A percentile compares a stretch with the other conserved stretches of the same genome.
Evolutionary conservation across 2,113 vertebrate genomes (phyloP).

Genomic region (Connochaetes taurinus): DNA sequence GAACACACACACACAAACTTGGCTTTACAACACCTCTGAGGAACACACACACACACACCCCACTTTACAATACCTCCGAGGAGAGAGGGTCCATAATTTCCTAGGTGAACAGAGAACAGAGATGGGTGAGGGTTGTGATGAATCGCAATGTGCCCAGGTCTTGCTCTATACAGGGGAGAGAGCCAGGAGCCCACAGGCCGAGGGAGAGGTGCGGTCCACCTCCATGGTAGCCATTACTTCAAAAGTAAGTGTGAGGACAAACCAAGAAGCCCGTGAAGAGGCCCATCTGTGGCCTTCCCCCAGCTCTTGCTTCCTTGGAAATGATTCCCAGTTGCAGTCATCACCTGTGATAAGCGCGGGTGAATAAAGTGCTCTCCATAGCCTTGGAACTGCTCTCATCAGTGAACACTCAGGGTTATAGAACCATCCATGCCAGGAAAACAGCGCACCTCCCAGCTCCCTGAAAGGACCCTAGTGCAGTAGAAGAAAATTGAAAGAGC

Average conservation of each 20-base stretch:
- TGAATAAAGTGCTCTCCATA: background rate
- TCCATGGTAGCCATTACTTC: background rate
- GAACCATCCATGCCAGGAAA: no score
- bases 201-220: background rate
- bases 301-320: background rate
- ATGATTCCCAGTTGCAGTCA: background rate
- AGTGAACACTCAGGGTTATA: background rate
- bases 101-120: background rate
- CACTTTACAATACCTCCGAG: background rate
- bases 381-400: background rate
- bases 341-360: background rate
- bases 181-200: background rate
- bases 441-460: background rate
- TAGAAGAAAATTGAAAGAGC: background rate
- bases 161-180: background rate
- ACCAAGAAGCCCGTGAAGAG: background rate
- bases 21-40: background rate
- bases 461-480: background rate
- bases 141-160: fast-evolving
- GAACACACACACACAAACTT: background rate
- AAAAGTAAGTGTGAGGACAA: background rate
- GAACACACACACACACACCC: background rate
- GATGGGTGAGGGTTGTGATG: background rate
- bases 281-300: background rate
- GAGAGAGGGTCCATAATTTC: background rate